Evolutionary conservation across 2,113 vertebrate genomes (phyloP).

Genomic region (Saimiri boliviensis): DNA sequence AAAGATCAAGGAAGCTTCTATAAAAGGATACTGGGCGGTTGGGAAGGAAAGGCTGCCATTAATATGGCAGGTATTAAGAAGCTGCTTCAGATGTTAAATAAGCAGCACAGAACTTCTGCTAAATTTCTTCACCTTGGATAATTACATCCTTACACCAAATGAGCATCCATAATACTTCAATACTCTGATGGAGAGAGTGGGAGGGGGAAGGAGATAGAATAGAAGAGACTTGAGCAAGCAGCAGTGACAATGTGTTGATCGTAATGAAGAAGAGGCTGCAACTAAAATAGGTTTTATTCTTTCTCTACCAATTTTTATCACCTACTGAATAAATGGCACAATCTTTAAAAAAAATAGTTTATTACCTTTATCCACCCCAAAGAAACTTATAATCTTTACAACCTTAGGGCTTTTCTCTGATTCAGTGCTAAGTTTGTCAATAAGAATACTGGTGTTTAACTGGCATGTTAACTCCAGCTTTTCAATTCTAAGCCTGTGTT

Average conservation of each 20-base stretch:
- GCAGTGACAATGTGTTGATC: background rate
- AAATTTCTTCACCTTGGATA: background rate
- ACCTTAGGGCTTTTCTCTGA: background rate
- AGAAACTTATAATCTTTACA: background rate
- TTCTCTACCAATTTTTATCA: background rate
- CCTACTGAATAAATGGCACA: background rate
- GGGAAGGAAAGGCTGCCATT: background rate
- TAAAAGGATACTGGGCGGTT: background rate
- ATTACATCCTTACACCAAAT: conserved; percentile 15
- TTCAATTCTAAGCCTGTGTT: background rate
- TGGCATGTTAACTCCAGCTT: background rate
- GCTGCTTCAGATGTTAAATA: background rate
- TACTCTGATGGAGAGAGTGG: background rate
- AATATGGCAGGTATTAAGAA: conserved; percentile 32
- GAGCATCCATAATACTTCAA: background rate
- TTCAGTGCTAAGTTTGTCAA: background rate
- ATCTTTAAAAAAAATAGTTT: background rate
- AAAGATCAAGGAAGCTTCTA: conserved; percentile 8
- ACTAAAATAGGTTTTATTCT: background rate
- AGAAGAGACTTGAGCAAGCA: background rate
- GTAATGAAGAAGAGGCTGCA: background rate
- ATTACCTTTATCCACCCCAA: background rate
- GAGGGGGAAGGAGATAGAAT: background rate
- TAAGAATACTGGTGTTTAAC: background rate
- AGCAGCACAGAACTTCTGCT: background rate